phyloP scores from a whole-genome alignment of 2,888 invertebrate genomes.

The Noctua pronuba region DNA sequence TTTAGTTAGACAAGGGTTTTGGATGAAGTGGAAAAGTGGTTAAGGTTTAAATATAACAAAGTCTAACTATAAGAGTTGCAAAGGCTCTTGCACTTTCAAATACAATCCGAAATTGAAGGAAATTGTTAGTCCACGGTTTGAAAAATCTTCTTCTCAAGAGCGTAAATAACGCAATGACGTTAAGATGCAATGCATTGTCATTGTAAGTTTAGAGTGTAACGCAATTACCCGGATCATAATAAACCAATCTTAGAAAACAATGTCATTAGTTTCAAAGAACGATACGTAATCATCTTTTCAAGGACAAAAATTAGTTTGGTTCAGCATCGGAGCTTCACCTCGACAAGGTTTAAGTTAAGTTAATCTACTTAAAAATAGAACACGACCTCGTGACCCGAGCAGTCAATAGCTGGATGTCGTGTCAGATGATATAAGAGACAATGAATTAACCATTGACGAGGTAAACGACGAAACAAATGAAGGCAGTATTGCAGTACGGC shows the following conservation, averaged over 20 bases:
- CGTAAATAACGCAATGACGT: neutral
- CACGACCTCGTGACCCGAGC: conserved; percentile 36
- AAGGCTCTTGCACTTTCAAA: neutral
- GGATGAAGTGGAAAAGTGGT: neutral
- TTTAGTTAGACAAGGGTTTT: conserved; percentile 13
- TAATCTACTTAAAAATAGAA: conserved; percentile 7
- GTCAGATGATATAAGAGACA: conserved; percentile 20
- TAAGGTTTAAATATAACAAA: neutral
- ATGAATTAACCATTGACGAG: conserved; percentile 3
- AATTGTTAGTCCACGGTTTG: neutral
- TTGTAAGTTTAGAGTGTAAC: too few relatives aligned
- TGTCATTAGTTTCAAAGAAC: neutral
- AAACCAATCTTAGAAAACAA: neutral
- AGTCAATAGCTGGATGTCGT: conserved; percentile 35
- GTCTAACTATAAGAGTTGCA: neutral
- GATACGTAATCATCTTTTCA: neutral
- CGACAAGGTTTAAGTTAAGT: neutral
- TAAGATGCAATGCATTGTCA: neutral
- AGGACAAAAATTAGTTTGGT: neutral
- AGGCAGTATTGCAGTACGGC: neutral
- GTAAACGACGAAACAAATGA: neutral
- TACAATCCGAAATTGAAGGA: neutral
- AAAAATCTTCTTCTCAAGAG: neutral
- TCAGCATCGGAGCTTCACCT: neutral
- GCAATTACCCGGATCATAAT: too few relatives aligned